Conservation (phyloP, 1,140 invertebrate genomes). For the Goniozus legneri region DNA sequence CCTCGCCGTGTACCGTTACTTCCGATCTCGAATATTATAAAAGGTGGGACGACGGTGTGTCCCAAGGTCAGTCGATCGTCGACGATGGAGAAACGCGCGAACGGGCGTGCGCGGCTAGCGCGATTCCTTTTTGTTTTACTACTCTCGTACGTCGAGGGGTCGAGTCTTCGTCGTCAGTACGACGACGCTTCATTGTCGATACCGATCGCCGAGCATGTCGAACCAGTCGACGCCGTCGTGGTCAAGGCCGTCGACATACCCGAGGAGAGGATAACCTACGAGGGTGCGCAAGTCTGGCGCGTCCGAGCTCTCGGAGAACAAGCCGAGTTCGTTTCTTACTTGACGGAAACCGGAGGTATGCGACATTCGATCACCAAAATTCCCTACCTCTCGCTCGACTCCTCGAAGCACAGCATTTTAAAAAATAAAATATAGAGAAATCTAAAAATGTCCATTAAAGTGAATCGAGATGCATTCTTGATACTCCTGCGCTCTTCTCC, state of each 20-base stretch:
- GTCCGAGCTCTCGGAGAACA: conserved; percentile 41
- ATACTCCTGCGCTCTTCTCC: too few species aligned
- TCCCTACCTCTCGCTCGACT: too few species aligned
- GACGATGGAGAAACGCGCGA: conserved; percentile 18
- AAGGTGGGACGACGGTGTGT: conserved; percentile 30
- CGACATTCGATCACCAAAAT: too few species aligned
- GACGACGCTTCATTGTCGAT: conserved; percentile 20
- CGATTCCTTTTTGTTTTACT: conserved; percentile 10
- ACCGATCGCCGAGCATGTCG: conserved; percentile 17
- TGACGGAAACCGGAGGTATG: conserved; percentile 45
- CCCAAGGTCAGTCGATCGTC: conserved; percentile 29
- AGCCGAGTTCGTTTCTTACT: conserved; percentile 40
- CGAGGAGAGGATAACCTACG: conserved; percentile 49
- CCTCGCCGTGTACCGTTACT: conserved; percentile 40
- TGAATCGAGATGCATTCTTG: too few species aligned
- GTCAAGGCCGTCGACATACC: conserved; percentile 38
- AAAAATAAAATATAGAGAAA: too few species aligned
- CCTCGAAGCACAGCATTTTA: too few species aligned
- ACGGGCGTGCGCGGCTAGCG: conserved; percentile 11
- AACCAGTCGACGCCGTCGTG: conserved; percentile 23
- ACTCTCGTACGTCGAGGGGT: background rate
- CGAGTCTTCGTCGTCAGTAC: conserved; percentile 6
- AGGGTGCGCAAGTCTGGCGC: conserved; percentile 56
- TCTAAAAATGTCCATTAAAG: too few species aligned
- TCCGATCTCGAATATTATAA: conserved; percentile 46